phyloP scores from a whole-genome alignment of 2,888 invertebrate species.

The Apantesis nais region DNA sequence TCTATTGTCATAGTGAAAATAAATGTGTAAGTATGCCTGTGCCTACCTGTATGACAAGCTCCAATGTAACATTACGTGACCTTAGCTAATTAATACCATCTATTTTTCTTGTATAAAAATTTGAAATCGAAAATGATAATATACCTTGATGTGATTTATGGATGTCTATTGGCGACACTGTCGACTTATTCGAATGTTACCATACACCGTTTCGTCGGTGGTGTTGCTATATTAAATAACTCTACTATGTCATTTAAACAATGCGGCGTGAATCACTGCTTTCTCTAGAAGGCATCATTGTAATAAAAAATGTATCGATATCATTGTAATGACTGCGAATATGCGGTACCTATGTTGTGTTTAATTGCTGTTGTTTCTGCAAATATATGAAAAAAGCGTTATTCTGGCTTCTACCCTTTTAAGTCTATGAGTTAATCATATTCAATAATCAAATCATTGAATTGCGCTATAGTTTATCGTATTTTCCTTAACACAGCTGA shows the following conservation, averaged over 20 bases:
- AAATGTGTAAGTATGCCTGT: conserved; percentile 20
- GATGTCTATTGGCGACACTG: conserved; percentile 33
- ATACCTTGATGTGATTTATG: conserved; percentile 29
- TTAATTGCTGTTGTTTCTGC: conserved; percentile 6
- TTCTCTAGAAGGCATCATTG: conserved; percentile 55
- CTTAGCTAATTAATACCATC: conserved; percentile 23
- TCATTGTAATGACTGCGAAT: conserved; percentile 12
- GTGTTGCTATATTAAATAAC: conserved; percentile 32
- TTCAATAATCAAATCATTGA: background rate
- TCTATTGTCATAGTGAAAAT: conserved; percentile 26
- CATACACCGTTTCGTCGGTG: conserved; percentile 18
- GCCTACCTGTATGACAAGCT: conserved; percentile 16
- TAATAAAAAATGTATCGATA: conserved; percentile 23
- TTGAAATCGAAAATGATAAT: conserved; percentile 28
- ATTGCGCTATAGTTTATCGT: background rate
- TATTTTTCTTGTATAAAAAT: conserved; percentile 32
- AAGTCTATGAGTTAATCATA: too few species aligned
- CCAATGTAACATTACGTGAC: conserved; percentile 26
- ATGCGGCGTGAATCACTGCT: conserved; percentile 46
- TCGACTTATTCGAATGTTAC: conserved; percentile 17
- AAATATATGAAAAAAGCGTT: background rate
- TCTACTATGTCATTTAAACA: conserved; percentile 31
- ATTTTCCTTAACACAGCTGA: background rate
- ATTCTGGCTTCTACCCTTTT: background rate
- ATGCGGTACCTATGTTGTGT: background rate